Base-by-base conservation (phyloP, 2,888 invertebrate genomes). In the Cabera pusaria region DNA sequence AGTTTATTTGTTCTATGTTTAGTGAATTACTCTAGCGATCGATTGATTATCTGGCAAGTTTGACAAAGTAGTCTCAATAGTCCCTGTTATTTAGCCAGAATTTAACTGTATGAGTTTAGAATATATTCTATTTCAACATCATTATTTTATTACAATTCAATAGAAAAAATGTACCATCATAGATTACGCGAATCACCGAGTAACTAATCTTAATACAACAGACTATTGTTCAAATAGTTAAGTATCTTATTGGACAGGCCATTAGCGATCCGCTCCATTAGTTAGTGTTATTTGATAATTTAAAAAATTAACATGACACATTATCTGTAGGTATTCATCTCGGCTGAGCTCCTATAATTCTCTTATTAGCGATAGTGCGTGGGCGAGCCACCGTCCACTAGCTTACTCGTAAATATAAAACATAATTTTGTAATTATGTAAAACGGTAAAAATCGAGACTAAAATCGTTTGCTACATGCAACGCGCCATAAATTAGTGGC, bases 361-460 rank as follows among this genome's bases (percentile, higher is more conserved):
- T 73, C 65, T 72, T 66, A 67, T 64, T 66, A 64, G 66, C 64
- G 59, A 65, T 52, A 56, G 51, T 9, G 73, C 78, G 83, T 82
- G 80, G 81, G 83, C 69, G 79, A 72, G 72, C 54, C 69, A 60
- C 52, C 62, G 63, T 56, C 28, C 11, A 34, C 27, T 10, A 24
- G 63, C 59, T 56, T 64, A 71, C 72, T 73, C 74, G 68, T 79
- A 77, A 76, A 80, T 78, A 82, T 84, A 84, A 76, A 78, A 80
- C 77, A 82, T 84, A 83, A 83, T 82, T 83, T 82, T 76, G 81
- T 86, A 83, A 85, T 85, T 83, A 84, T 81, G 74, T 81, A 79
- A 84, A 84, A 79, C 83, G 82, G 77, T 82, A 81, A 79, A 84
- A 77, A 64, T 59, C 66, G 66, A 71, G 67, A 69, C 72, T 42